Conservation (phyloP, 2,797 vertebrate genomes). For the Lophotriccus pileatus region DNA sequence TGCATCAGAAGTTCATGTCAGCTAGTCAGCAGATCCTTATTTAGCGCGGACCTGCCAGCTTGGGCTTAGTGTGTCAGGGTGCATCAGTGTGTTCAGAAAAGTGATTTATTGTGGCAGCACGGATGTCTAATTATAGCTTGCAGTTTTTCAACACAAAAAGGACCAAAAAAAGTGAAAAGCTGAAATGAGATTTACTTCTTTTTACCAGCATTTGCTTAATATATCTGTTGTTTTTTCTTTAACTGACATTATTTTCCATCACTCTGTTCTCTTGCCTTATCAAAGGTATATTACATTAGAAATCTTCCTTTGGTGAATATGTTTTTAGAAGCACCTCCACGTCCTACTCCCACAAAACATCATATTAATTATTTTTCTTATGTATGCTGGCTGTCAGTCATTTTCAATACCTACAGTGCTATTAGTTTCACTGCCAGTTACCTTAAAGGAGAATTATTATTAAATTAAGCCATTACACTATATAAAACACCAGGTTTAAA, state of each 20-base stretch:
- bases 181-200: conserved; percentile 41
- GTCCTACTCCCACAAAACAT: background rate
- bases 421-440: background rate
- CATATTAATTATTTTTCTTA: conserved; percentile 19
- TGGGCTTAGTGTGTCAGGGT: conserved; percentile 58
- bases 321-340: background rate
- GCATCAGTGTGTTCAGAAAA: conserved; percentile 64
- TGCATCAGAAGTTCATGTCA: conserved; percentile 64
- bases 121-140: conserved; percentile 67
- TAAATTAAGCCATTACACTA: background rate
- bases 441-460: background rate
- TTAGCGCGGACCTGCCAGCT: conserved; percentile 54
- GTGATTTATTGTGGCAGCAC: conserved; percentile 68
- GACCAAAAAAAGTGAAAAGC: conserved; percentile 19
- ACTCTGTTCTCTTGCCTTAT: background rate
- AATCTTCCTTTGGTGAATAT: background rate
- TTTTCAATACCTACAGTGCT: background rate
- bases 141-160: conserved; percentile 56
- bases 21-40: conserved; percentile 63
- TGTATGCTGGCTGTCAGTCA: background rate
- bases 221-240: conserved; percentile 22
- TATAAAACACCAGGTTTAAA: background rate
- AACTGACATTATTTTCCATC: conserved; percentile 1
- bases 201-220: conserved; percentile 20
- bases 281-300: conserved; percentile 1